Evolutionary conservation across 2,888 invertebrate genomes (phyloP).

Genomic region (Lottia scabra): DNA sequence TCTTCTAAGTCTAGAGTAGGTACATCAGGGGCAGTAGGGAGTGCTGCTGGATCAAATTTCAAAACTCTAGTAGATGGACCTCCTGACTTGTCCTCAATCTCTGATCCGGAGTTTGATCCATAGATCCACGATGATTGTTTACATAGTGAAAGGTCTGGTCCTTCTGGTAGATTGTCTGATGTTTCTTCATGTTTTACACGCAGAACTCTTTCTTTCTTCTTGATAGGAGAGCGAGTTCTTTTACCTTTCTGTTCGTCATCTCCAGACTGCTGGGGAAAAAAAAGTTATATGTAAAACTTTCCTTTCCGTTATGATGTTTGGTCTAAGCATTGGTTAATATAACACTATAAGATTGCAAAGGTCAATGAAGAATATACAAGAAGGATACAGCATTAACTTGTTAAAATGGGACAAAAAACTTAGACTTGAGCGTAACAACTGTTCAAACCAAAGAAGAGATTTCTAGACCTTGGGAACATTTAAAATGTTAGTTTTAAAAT

Average conservation of each 20-base stretch:
- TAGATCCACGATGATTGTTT: constrained; percentile 8
- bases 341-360: no score
- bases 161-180: not conserved
- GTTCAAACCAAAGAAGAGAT: no score
- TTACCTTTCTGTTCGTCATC: not conserved
- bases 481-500: no score
- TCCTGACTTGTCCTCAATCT: constrained; percentile 17
- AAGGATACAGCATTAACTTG: no score
- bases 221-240: constrained; percentile 14
- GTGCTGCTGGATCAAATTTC: constrained; percentile 13
- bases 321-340: no score
- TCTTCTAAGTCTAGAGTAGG: not conserved
- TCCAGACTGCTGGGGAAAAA: not conserved
- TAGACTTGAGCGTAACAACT: no score
- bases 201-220: constrained; percentile 25
- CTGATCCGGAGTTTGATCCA: not conserved
- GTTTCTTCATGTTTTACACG: constrained; percentile 7
- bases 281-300: no score
- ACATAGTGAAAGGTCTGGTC: not conserved
- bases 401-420: no score
- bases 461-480: no score
- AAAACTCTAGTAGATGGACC: not conserved
- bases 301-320: no score
- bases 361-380: no score
- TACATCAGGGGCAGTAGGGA: constrained; percentile 5